Evolutionary conservation across 2,888 invertebrate species (phyloP), one percentile per base, ranked within the genome.

Genomic region (Ypsolopha scabrella): DNA sequence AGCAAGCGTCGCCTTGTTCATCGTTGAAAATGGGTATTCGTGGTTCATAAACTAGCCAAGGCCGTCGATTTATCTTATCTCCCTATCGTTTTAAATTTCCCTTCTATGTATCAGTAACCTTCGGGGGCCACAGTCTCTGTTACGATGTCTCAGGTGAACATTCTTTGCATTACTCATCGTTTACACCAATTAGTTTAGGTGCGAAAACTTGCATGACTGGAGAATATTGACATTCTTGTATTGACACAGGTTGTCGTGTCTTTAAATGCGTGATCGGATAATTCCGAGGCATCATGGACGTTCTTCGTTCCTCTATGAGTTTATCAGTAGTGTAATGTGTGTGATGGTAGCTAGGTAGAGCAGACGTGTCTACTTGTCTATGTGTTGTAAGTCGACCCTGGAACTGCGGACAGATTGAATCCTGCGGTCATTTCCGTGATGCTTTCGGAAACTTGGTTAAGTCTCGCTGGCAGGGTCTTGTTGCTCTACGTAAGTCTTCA

Each of bases 11-110:
- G 24, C 2, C 24, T 24, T 24, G 11, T 13, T 43, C n/a, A 7
- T 8, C 14, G 43, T 46, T 46, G 6, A 46, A 46, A 11, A n/a
- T 11, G 10, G 36, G 34, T 47, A 24, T 47, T 35, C 36, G 38
- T 37, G 14, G 38, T 48, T 39, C 14, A 11, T 49, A 51, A 51
- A 54, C 46, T 52, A 53, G 53, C 52, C 60, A 70, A 70, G 69
- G 68, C 61, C 62, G 55, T 55, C 24, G 58, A 63, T 70, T 77
- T 47, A 80, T 80, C 81, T 80, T 80, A 80, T 80, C 80, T 60
- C 52, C 46, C 47, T 47, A 4, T 24, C 14, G 47, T 8, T 60
- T 59, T 55, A 60, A 66, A 64, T 65, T 65, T 68, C 57, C 55
- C 56, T 60, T 45, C 35, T 41, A 46, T 48, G 58, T 58, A 55